Percentiles rank a stretch among this genome's conserved stretches.
phyloP scores from a whole-genome alignment of 2,888 invertebrate genomes.

The Drosophila peninsularis region DNA sequence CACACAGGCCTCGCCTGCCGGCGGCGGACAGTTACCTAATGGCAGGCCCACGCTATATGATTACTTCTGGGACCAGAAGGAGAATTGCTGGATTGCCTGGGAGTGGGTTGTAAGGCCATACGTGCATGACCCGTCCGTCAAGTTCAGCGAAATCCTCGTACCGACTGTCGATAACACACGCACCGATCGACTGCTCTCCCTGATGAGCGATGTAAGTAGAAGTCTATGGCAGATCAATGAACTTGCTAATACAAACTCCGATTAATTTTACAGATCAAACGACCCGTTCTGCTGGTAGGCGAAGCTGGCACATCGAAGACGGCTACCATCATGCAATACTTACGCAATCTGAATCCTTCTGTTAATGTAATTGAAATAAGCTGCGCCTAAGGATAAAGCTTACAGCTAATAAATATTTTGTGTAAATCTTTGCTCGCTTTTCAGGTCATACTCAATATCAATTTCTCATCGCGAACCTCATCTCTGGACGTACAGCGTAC shows the following conservation, averaged over 20 bases:
- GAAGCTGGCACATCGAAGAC: constrained; percentile 97
- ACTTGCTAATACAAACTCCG: background rate
- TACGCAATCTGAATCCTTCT: constrained; percentile 89
- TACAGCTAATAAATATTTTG: constrained; percentile 41
- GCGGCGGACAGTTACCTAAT: constrained; percentile 90
- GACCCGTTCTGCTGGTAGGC: constrained; percentile 93
- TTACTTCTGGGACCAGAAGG: constrained; percentile 90
- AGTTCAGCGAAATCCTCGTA: constrained; percentile 93
- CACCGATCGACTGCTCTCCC: constrained; percentile 90
- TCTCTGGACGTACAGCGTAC: constrained; percentile 95
- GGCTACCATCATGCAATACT: constrained; percentile 93
- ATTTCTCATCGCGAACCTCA: constrained; percentile 96
- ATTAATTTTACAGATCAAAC: constrained; percentile 86
- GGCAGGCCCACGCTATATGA: constrained; percentile 91
- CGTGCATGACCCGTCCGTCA: constrained; percentile 88
- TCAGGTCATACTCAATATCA: constrained; percentile 92
- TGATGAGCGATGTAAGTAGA: constrained; percentile 89
- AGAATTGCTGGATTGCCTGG: constrained; percentile 93
- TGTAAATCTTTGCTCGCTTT: constrained; percentile 17
- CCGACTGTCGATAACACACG: constrained; percentile 95
- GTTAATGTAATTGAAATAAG: constrained; percentile 86
- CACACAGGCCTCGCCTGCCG: constrained; percentile 87
- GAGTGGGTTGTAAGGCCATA: constrained; percentile 91
- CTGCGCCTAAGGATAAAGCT: constrained; percentile 18
- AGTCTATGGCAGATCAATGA: background rate